Evolutionary conservation across 2,797 vertebrate genomes (phyloP).

Genomic region (Poecilia wingei): DNA sequence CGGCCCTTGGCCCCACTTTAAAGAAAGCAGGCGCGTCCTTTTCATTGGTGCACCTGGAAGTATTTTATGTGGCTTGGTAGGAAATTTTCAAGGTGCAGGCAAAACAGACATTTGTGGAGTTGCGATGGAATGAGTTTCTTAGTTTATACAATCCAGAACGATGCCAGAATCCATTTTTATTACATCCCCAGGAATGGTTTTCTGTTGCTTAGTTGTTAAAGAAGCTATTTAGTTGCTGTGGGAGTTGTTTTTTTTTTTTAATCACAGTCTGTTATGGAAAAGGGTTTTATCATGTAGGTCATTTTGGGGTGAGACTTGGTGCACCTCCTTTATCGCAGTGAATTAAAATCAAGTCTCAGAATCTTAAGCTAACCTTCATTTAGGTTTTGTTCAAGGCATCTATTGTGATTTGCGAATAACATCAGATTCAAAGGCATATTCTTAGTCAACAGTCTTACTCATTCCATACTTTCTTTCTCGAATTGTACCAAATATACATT

Average conservation of each 20-base stretch:
- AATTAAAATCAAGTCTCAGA: conserved; percentile 65
- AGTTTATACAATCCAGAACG: conserved; percentile 44
- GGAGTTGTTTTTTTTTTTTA: conserved; percentile 20
- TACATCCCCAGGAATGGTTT: conserved; percentile 51
- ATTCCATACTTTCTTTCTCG: conserved; percentile 60
- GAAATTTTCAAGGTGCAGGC: conserved; percentile 64
- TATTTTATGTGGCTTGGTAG: conserved; percentile 73
- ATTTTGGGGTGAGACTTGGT: conserved; percentile 46
- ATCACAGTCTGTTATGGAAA: conserved; percentile 34
- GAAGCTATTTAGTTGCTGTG: conserved; percentile 20
- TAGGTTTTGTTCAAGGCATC: conserved; percentile 27
- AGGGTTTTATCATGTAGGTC: conserved; percentile 34
- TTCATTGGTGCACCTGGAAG: conserved; percentile 78
- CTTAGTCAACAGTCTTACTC: conserved; percentile 46
- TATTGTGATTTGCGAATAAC: conserved; percentile 28
- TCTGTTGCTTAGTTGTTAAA: conserved; percentile 33
- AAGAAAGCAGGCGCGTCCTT: conserved; percentile 56
- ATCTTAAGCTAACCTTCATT: conserved; percentile 38
- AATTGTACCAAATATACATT: conserved; percentile 66
- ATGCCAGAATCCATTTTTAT: conserved; percentile 56
- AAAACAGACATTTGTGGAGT: conserved; percentile 61
- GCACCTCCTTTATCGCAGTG: conserved; percentile 47
- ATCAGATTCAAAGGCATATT: conserved; percentile 48
- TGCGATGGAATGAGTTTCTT: conserved; percentile 55
- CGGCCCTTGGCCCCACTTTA: conserved; percentile 58